Evolutionary conservation across 2,797 vertebrate genomes (phyloP).

Genomic region (Channallabes apus): DNA sequence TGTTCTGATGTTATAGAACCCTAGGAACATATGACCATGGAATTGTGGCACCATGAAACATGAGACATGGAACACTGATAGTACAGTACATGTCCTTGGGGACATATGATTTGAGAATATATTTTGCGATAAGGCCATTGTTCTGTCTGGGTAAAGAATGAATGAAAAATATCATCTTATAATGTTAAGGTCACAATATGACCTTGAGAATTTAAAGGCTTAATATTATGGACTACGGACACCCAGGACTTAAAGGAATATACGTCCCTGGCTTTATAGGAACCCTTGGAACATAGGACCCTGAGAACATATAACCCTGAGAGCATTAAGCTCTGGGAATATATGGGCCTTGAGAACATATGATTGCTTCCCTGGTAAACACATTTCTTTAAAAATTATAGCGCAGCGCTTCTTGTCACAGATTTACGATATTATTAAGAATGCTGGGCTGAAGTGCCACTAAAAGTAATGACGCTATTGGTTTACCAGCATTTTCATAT

Average conservation of each 20-base stretch:
- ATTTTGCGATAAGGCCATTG: not conserved
- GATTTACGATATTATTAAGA: slow-evolving; percentile 31
- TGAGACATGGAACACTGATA: not conserved
- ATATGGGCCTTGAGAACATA: not conserved
- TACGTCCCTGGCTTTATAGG: not conserved
- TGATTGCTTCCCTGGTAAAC: slow-evolving; percentile 1
- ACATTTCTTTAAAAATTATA: not conserved
- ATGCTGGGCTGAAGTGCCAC: slow-evolving; percentile 6
- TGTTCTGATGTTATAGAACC: too few species aligned
- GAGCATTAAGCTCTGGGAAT: not conserved
- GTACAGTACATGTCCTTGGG: not conserved
- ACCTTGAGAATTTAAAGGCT: not conserved
- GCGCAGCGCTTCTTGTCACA: not conserved
- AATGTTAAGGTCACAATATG: not conserved
- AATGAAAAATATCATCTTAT: not conserved
- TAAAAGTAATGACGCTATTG: slow-evolving; percentile 27
- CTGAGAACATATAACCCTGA: not conserved
- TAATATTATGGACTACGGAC: not conserved
- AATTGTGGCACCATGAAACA: not conserved
- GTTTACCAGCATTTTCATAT: slow-evolving; percentile 4
- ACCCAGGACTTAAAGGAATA: not conserved
- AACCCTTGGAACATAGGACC: not conserved
- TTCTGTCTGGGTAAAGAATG: not conserved
- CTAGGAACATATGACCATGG: not conserved
- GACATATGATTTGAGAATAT: not conserved